Base-by-base conservation (phyloP, 2,113 vertebrate species). In the Saccopteryx leptura region DNA sequence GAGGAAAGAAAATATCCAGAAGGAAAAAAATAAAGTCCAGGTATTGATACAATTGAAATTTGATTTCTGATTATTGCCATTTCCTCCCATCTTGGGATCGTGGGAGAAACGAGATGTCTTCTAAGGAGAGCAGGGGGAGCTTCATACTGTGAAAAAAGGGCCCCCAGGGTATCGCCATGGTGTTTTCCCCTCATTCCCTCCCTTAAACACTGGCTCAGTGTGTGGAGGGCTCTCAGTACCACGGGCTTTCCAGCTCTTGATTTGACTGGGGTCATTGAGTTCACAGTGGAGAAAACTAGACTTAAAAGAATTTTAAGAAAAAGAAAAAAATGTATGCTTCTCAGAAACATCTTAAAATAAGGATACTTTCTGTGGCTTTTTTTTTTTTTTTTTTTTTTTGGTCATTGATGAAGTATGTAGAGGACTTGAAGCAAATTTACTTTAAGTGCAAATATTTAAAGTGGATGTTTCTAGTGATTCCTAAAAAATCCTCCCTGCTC, bases 281-380 rank as follows among this genome's bases (percentile, higher is more conserved):
- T 56, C 75, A 54, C 17, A 23, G 11, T 82, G n/a, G n/a, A 78
- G 52, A 79, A 96, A 87, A 85, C 88, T 23, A 65, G 13, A 88
- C 5, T 50, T 12, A 66, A 58, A 54, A 46, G 15, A 71, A 88
- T 66, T 61, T 92, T 13, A 12, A n/a, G 28, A 13, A 78, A 82
- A 28, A 72, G 39, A 39, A 39, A 39, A 39, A 39, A 39, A 39
- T 39, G 39, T 39, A 39, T 7, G 19, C 31, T 93, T 91, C 85
- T 76, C 39, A 24, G 24, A 63, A 93, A 50, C 46, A n/a, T 83
- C 66, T 79, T 72, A 66, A 87, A 90, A 79, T 78, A 76, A 88
- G 19, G 7, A 2, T 31, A 3, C 60, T 88, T 90, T 60, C 63
- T 46, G 28, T 71, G 13, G 23, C 7, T 15, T 50, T 74, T 69